Conservation (phyloP, 2,797 vertebrate species). For the Limosa lapponica region DNA sequence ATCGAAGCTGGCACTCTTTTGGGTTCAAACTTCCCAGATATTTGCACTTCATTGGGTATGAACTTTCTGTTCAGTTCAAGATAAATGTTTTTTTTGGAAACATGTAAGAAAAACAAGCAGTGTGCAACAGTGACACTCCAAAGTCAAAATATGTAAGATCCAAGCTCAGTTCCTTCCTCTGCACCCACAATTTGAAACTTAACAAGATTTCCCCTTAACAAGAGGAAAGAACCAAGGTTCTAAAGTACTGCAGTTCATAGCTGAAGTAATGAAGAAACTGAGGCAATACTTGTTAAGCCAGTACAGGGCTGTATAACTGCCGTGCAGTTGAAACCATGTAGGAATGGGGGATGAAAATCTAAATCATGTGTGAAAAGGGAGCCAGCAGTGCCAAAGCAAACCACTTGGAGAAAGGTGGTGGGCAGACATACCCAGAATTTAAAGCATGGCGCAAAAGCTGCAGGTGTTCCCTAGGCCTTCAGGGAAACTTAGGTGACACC, state of each 20-base stretch:
- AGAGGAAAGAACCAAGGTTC: not conserved
- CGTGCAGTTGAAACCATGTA: accelerated
- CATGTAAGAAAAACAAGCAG: not conserved
- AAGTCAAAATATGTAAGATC: not conserved
- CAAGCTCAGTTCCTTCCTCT: not conserved
- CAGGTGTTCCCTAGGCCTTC: not conserved
- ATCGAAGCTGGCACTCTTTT: not conserved
- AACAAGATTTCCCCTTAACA: not conserved
- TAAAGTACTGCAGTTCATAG: not conserved
- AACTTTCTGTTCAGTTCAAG: not conserved
- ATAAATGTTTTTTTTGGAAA: conserved; percentile 4
- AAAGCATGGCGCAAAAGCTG: not conserved
- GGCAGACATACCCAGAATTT: not conserved
- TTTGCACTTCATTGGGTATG: not conserved
- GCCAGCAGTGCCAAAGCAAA: not conserved
- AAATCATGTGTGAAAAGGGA: not conserved
- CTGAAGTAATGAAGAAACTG: not conserved
- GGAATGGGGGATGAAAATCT: not conserved
- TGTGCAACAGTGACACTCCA: not conserved
- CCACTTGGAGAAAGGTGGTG: not conserved
- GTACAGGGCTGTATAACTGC: not conserved
- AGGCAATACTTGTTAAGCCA: not conserved
- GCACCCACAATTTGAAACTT: not conserved
- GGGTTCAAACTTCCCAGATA: not conserved
- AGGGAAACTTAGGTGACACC: not conserved